Evolutionary conservation across 2,797 vertebrate genomes (phyloP).

Genomic region (Steatocranus sp.): DNA sequence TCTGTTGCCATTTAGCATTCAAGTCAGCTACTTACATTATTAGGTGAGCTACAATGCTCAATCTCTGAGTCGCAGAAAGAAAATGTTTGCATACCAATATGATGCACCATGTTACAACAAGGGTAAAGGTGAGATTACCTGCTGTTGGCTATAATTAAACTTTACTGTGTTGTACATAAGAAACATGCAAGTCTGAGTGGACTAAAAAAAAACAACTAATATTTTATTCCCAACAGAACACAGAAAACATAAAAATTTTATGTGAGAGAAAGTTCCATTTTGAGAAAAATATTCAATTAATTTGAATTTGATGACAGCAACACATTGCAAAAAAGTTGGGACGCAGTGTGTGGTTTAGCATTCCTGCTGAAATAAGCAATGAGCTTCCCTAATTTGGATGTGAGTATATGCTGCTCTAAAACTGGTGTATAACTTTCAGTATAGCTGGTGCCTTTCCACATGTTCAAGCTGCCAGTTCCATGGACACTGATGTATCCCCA

Average conservation of each 20-base stretch:
- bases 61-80: neutral
- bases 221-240: neutral
- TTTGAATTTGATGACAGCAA: neutral
- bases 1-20: slow-evolving; percentile 38
- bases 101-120: neutral
- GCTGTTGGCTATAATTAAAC: neutral
- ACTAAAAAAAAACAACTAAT: neutral
- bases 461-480: neutral
- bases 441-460: neutral
- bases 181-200: neutral
- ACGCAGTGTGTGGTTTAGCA: neutral
- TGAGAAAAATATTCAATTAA: neutral
- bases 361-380: neutral
- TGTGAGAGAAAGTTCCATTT: neutral
- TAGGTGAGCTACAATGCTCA: slow-evolving; percentile 20
- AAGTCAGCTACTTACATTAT: slow-evolving; percentile 44
- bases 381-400: neutral
- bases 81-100: slow-evolving; percentile 28
- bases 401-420: neutral
- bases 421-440: neutral
- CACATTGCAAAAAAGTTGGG: neutral
- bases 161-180: neutral
- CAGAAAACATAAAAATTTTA: neutral
- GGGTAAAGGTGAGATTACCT: neutral
- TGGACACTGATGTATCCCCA: neutral